These are phyloP conservation scores for Lophius americanus DNA, from an alignment of 2,797 vertebrate genomes.

Conservation along the genomic window DNA sequence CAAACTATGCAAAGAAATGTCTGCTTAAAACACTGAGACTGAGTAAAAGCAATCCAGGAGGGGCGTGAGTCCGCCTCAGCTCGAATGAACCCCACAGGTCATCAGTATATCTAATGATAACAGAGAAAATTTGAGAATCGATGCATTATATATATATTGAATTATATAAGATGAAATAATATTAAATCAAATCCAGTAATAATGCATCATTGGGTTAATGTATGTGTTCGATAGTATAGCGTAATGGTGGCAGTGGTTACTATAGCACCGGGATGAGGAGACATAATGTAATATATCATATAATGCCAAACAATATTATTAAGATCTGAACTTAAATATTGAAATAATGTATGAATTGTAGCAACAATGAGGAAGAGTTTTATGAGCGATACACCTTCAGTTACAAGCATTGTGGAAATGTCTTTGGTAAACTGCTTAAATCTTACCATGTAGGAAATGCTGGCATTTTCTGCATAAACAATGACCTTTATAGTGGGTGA, in stretches of 20 bases:
- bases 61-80: constrained; percentile 8
- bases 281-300: too few species aligned
- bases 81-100: constrained; percentile 6
- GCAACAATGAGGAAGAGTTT: constrained; percentile 1
- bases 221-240: too few species aligned
- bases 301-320: too few species aligned
- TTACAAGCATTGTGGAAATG: constrained; percentile 4
- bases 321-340: too few species aligned
- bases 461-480: constrained; percentile 59
- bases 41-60: constrained; percentile 2
- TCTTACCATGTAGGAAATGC: constrained; percentile 52
- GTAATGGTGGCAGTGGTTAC: too few species aligned
- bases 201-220: too few species aligned
- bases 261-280: too few species aligned
- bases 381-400: neutral
- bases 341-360: too few species aligned
- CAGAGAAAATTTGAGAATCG: constrained; percentile 47
- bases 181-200: too few species aligned
- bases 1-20: constrained; percentile 37
- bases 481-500: constrained; percentile 66
- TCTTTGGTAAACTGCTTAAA: constrained; percentile 27
- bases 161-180: neutral
- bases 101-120: constrained; percentile 30
- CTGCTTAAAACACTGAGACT: constrained; percentile 17
- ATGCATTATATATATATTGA: constrained; percentile 27